A percentile compares a stretch with the other conserved stretches of the same genome.
Conservation (phyloP, 2,888 invertebrate genomes). For the Cremastobaeus sp. region DNA sequence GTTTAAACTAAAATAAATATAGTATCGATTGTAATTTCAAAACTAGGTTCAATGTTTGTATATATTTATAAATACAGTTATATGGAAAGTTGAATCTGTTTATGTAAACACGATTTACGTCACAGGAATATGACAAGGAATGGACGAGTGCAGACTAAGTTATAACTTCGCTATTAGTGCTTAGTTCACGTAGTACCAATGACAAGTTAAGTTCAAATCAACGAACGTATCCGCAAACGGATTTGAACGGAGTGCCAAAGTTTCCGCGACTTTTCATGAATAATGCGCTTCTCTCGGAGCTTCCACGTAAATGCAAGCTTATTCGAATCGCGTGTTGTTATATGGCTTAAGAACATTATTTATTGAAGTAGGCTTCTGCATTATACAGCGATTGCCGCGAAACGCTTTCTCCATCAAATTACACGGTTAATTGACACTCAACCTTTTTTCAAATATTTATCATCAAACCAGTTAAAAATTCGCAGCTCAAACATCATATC, state of each 20-base stretch:
- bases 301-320: too few relatives aligned
- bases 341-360: constrained; percentile 32
- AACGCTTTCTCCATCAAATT: constrained; percentile 24
- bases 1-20: too few relatives aligned
- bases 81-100: constrained; percentile 14
- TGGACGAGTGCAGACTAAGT: constrained; percentile 40
- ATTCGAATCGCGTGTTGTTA: constrained; percentile 18
- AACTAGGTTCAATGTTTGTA: too few relatives aligned
- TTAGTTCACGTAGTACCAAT: constrained; percentile 32
- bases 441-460: constrained; percentile 28
- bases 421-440: constrained; percentile 22
- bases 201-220: constrained; percentile 49
- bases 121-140: constrained; percentile 39
- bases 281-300: constrained; percentile 12
- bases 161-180: constrained; percentile 51
- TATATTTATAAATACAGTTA: too few relatives aligned
- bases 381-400: constrained; percentile 25
- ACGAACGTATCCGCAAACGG: constrained; percentile 29
- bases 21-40: too few relatives aligned
- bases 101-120: constrained; percentile 30
- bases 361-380: constrained; percentile 30
- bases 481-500: constrained; percentile 5
- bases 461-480: neutral
- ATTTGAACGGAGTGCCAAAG: constrained; percentile 22
- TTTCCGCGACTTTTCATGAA: constrained; percentile 30